Percentiles rank a stretch among this genome's conserved stretches.
Evolutionary conservation across 2,113 vertebrate species (phyloP).

Genomic region (Anolis sagrei): DNA sequence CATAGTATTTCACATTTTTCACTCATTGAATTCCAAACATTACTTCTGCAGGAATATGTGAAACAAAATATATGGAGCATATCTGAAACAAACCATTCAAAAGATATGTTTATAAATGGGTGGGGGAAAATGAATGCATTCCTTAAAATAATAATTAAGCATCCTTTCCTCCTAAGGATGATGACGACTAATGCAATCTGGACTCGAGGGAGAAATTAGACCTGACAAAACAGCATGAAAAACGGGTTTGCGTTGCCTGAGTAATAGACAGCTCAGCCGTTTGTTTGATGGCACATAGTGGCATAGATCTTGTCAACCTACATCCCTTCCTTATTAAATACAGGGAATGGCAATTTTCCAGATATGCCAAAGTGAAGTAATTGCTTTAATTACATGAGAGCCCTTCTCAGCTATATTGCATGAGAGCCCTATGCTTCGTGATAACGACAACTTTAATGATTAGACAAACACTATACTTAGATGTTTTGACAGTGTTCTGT

Average conservation of each 20-base stretch:
- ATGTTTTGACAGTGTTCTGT: conserved; percentile 3
- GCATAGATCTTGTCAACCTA: conserved; percentile 22
- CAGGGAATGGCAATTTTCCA: conserved; percentile 27
- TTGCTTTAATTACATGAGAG: conserved; percentile 36
- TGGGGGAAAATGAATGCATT: background rate
- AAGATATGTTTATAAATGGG: background rate
- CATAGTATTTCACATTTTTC: background rate
- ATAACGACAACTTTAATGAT: background rate
- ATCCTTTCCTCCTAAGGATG: background rate
- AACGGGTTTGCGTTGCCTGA: background rate
- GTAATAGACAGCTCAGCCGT: background rate
- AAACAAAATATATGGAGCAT: too few species aligned
- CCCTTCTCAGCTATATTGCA: conserved; percentile 12
- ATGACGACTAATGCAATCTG: conserved; percentile 18
- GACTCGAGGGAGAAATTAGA: background rate
- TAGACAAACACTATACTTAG: background rate
- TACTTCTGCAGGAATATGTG: background rate
- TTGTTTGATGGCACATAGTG: background rate
- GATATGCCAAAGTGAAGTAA: conserved; percentile 29
- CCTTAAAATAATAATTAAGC: background rate
- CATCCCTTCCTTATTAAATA: conserved; percentile 15
- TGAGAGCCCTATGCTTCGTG: background rate
- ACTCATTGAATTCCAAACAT: background rate
- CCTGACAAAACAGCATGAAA: conserved; percentile 7
- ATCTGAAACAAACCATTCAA: too few species aligned